phyloP scores from a whole-genome alignment of 2,888 invertebrate genomes.

The Caenorhabditis parvicauda region DNA sequence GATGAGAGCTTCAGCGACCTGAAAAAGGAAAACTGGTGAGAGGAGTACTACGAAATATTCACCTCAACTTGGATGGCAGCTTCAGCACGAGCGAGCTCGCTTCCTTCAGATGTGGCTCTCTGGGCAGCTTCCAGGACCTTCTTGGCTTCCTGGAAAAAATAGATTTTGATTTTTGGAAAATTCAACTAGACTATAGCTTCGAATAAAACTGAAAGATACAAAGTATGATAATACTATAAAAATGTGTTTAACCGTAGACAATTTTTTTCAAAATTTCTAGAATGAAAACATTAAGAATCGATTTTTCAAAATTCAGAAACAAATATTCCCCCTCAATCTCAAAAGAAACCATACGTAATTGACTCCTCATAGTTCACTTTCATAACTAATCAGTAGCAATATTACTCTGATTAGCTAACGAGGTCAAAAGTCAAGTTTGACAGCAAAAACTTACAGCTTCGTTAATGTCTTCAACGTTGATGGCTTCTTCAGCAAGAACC shows the following conservation, averaged over 20 bases:
- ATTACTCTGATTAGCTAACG: background rate
- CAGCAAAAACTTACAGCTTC: conserved; percentile 42
- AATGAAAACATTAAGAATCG: too few species aligned
- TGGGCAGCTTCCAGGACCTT: conserved; percentile 56
- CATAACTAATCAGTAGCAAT: background rate
- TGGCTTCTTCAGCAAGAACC: conserved; percentile 58
- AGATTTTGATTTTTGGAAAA: background rate
- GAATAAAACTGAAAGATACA: too few species aligned
- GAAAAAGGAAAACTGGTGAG: conserved; percentile 8
- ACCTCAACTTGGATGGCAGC: conserved; percentile 56
- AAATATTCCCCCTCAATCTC: too few species aligned
- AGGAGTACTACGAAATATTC: too few species aligned
- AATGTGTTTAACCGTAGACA: too few species aligned
- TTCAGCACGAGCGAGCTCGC: conserved; percentile 55
- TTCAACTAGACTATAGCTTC: too few species aligned
- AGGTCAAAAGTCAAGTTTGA: background rate
- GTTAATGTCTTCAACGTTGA: conserved; percentile 55
- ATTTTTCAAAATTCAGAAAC: too few species aligned
- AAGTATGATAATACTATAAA: too few species aligned
- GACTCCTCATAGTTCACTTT: conserved; percentile 1
- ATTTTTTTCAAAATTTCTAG: too few species aligned
- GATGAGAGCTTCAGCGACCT: conserved; percentile 54
- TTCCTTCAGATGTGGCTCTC: conserved; percentile 49
- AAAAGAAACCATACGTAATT: too few species aligned
- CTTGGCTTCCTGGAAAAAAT: conserved; percentile 46